Conservation (phyloP, 2,113 vertebrate species). For the Tragelaphus buxtoni region DNA sequence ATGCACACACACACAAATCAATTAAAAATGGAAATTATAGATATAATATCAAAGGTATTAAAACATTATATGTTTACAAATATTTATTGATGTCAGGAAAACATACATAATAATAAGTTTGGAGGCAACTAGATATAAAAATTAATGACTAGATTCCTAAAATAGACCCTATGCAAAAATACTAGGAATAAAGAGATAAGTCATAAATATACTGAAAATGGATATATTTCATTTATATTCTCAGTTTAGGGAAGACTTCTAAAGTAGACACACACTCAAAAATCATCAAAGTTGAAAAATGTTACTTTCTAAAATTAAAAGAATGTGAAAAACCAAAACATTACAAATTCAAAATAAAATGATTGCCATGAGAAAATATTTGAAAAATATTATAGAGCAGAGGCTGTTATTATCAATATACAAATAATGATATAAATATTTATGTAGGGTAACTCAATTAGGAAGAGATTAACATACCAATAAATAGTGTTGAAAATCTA, state of each 20-base stretch:
- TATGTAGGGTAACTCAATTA: too few species aligned
- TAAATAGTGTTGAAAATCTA: too few species aligned
- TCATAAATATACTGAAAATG: not conserved
- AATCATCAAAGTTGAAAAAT: not conserved
- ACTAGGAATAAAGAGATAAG: not conserved
- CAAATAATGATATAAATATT: too few species aligned
- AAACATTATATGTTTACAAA: not conserved
- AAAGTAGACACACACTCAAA: not conserved
- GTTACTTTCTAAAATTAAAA: not conserved
- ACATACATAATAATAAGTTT: not conserved
- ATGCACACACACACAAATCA: not conserved
- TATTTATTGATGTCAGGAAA: not conserved
- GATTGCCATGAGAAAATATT: too few species aligned
- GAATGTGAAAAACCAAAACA: not conserved
- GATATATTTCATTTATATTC: not conserved
- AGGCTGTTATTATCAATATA: too few species aligned
- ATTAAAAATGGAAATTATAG: not conserved
- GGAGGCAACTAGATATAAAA: not conserved
- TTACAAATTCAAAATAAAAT: not conserved
- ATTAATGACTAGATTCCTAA: not conserved
- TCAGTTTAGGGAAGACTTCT: not conserved
- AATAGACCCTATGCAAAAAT: not conserved
- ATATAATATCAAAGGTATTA: not conserved
- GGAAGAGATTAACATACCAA: too few species aligned
- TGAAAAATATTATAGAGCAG: too few species aligned